A percentile compares a stretch with the other conserved stretches of the same genome.
These are phyloP conservation scores for Lithobates sylvaticus DNA, from an alignment of 2,797 vertebrate species.

Conservation along the genomic window DNA sequence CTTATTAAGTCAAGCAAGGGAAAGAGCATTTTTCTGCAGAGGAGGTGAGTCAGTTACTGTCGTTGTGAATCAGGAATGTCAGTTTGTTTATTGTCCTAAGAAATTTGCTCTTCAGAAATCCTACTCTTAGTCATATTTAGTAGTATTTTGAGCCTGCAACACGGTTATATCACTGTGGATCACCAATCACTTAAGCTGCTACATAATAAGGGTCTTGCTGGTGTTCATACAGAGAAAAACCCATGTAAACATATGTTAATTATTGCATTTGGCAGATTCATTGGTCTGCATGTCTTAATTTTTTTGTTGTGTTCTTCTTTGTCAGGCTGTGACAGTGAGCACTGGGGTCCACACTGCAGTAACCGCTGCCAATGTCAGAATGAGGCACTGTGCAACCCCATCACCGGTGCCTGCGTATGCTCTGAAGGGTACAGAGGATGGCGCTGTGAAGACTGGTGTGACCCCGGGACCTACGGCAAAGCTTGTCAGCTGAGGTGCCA, in stretches of 20 bases:
- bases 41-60: background rate
- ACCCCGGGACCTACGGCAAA: conserved; percentile 91
- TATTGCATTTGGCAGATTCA: background rate
- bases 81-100: background rate
- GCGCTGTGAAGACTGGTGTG: conserved; percentile 96
- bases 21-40: too few species aligned
- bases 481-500: conserved; percentile 93
- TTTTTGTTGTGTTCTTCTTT: conserved; percentile 54
- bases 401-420: conserved; percentile 97
- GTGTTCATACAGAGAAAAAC: background rate
- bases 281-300: background rate
- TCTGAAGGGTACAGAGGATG: conserved; percentile 94
- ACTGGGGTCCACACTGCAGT: conserved; percentile 98
- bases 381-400: conserved; percentile 97
- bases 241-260: background rate
- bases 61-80: background rate
- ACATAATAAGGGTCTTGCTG: background rate
- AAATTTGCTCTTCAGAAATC: background rate
- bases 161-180: background rate
- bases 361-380: conserved; percentile 98
- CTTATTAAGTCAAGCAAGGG: too few species aligned
- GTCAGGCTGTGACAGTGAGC: conserved; percentile 94
- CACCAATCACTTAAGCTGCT: background rate
- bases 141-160: background rate
- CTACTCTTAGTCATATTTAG: background rate